Evolutionary conservation across 23 tunicate species (phyloP), one percentile per base, ranked within the genome.

Genomic region (Halocynthia roretzi): DNA sequence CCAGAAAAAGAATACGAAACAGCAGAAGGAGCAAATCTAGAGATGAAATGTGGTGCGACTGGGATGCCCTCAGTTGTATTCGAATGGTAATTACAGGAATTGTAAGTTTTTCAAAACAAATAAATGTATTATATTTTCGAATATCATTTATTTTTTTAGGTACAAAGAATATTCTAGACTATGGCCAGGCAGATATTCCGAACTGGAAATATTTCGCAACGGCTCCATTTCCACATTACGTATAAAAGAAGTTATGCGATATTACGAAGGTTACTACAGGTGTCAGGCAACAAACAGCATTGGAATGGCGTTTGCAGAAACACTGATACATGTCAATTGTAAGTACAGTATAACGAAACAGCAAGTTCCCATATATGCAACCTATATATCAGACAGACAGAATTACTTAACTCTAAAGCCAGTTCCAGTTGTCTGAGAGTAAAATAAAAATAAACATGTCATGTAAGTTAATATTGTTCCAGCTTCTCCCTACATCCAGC

Each of bases 251-350:
- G 53, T 87, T 53, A 53, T 61, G 63, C 69, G 31, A 8, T 61
- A 8, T 14, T 67, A 88, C 62, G n/a, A 63, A 14, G 95, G 95
- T 6, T 10, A 8, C 14, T 88, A 88, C 71, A 81, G 95, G 52
- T 88, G 95, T 63, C 95, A 88, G 56, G 95, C 80, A 6, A 79
- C 54, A 61, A 88, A 88, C 72, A 61, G 58, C 8, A 53, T 64
- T 5, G 95, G 95, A 66, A 67, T 83, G 95, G 70, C 77, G 7
- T 83, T 88, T 61, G 52, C 68, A 7, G 84, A 77, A 55, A 71
- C 84, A 5, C 14, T 48, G 40, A 40, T 88, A 5, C 9, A 48
- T 8, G 87, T 88, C 6, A 50, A 44, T 8, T 87, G 94, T 87
- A 31, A 10, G 76, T 23, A 57, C 62, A 57, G 62, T 60, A 60